A percentile compares a stretch with the other conserved stretches of the same genome.
Conservation (phyloP, 64 coral and sea anemone genomes). For the Stylophora pistillata region DNA sequence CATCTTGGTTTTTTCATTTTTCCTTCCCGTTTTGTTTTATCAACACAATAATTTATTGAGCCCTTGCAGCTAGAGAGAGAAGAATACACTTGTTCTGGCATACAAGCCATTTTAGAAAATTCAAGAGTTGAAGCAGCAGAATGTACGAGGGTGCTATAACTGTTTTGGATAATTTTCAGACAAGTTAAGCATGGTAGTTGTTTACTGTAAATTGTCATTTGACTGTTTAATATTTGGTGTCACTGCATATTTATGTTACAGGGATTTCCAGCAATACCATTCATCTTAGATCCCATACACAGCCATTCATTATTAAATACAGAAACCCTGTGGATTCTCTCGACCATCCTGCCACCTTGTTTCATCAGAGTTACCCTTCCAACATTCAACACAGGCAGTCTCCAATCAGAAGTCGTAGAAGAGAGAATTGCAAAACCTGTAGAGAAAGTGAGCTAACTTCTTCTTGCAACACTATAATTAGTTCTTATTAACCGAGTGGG, state of each 20-base stretch:
- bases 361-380: constrained; percentile 9
- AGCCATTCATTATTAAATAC: background rate
- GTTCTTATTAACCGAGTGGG: no score
- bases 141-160: no score
- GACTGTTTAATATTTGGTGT: background rate
- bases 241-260: background rate
- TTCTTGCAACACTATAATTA: no score
- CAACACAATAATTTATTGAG: no score
- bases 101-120: no score
- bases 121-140: no score
- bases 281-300: background rate
- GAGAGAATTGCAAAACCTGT: background rate
- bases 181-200: background rate
- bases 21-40: no score
- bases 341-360: constrained; percentile 63
- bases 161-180: background rate
- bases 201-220: background rate
- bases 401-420: background rate
- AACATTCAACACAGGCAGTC: background rate
- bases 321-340: constrained; percentile 72
- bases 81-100: no score
- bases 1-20: no score
- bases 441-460: constrained; percentile 1
- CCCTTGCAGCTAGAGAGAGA: no score
- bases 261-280: constrained; percentile 25